A percentile compares a stretch with the other conserved stretches of the same genome.
phyloP scores from a whole-genome alignment of 2,888 invertebrate species.

The Trissolcus japonicus region DNA sequence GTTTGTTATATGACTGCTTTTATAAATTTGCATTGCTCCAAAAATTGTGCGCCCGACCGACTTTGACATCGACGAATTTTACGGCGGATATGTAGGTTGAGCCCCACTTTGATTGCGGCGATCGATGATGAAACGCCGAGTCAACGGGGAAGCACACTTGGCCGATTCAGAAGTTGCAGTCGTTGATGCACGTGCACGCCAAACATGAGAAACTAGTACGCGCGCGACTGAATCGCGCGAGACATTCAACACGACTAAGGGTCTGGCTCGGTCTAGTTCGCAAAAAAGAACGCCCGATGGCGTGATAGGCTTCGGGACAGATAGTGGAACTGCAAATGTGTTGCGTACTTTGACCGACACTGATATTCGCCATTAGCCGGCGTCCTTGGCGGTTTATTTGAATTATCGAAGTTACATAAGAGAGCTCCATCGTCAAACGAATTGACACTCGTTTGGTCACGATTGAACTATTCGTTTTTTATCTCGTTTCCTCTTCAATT shows the following conservation, averaged over 20 bases:
- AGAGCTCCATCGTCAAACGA: conserved; percentile 4
- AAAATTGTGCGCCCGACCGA: background rate
- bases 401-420: conserved; percentile 13
- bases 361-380: background rate
- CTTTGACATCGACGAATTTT: background rate
- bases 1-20: background rate
- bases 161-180: conserved; percentile 2
- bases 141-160: background rate
- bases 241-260: conserved; percentile 8
- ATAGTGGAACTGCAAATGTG: background rate
- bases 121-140: background rate
- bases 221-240: background rate
- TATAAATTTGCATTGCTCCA: background rate
- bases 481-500: background rate
- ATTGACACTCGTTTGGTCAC: conserved; percentile 3
- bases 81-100: background rate
- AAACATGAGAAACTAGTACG: conserved; percentile 8
- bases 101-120: background rate
- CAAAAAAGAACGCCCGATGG: conserved; percentile 27
- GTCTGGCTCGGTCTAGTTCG: background rate
- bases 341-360: conserved; percentile 1
- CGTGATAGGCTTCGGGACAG: conserved; percentile 3
- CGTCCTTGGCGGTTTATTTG: conserved; percentile 27
- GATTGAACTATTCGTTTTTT: background rate
- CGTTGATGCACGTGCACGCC: conserved; percentile 8